phyloP scores from a whole-genome alignment of 2,888 invertebrate species.

The Sturmia bella region DNA sequence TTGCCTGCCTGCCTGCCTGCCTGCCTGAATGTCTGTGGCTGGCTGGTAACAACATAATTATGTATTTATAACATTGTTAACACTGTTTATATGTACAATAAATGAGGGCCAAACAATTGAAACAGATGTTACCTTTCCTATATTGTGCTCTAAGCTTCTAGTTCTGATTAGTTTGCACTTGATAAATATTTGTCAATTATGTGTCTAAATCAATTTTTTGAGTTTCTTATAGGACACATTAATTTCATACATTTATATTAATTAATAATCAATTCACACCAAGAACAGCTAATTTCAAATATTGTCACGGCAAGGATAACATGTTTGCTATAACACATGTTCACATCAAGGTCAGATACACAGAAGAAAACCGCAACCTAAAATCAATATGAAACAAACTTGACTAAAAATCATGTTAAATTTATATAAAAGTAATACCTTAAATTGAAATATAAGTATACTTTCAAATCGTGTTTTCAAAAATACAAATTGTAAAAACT shows the following conservation, averaged over 20 bases:
- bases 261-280: neutral
- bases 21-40: neutral
- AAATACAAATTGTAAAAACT: too few relatives aligned
- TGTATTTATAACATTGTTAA: slow-evolving; percentile 64
- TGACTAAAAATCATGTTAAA: too few relatives aligned
- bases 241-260: neutral
- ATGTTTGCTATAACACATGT: too few relatives aligned
- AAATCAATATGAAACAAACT: too few relatives aligned
- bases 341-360: too few relatives aligned
- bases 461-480: too few relatives aligned
- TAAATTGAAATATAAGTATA: too few relatives aligned
- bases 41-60: slow-evolving; percentile 62
- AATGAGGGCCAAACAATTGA: slow-evolving; percentile 65
- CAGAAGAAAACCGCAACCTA: too few relatives aligned
- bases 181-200: slow-evolving; percentile 21
- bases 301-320: too few relatives aligned
- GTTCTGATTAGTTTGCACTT: slow-evolving; percentile 38
- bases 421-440: too few relatives aligned
- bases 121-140: slow-evolving; percentile 60
- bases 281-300: too few relatives aligned
- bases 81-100: slow-evolving; percentile 37
- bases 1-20: neutral
- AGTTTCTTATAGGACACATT: neutral
- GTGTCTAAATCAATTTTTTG: slow-evolving; percentile 16
- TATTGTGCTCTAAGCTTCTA: slow-evolving; percentile 10